Conservation (phyloP, 2,888 invertebrate genomes). For the Meiosimyza platycephala region DNA sequence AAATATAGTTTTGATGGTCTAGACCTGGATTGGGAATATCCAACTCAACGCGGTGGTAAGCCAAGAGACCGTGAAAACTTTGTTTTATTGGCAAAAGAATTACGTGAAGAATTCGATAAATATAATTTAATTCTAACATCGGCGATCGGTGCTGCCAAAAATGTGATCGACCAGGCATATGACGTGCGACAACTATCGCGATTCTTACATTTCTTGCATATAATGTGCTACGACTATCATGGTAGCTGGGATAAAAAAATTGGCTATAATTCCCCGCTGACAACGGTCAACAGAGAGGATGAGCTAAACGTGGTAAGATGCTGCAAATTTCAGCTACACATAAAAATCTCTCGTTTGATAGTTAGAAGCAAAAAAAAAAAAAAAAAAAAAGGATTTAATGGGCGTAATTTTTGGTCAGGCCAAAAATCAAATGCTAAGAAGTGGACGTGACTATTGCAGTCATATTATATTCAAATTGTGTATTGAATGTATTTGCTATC, state of each 20-base stretch:
- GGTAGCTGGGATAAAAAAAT: conserved; percentile 83
- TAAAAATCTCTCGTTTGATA: not conserved
- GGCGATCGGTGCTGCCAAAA: conserved; percentile 82
- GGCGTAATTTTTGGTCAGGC: too few species aligned
- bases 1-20: conserved; percentile 66
- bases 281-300: conserved; percentile 63
- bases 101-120: conserved; percentile 77
- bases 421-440: not conserved
- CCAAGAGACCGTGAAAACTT: conserved; percentile 83
- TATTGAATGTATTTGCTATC: not conserved
- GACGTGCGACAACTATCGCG: conserved; percentile 77
- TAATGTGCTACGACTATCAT: conserved; percentile 93
- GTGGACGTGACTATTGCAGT: not conserved
- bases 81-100: conserved; percentile 80
- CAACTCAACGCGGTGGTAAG: conserved; percentile 79
- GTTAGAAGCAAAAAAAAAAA: too few species aligned
- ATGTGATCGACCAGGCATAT: conserved; percentile 81
- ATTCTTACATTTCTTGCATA: conserved; percentile 79
- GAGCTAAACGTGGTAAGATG: conserved; percentile 77
- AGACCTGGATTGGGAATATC: conserved; percentile 84
- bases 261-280: conserved; percentile 83
- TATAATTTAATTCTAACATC: conserved; percentile 80
- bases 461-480: not conserved
- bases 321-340: too few species aligned
- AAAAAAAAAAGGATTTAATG: too few species aligned